phyloP scores from a whole-genome alignment of 2,113 vertebrate species.

The Colius striatus region DNA sequence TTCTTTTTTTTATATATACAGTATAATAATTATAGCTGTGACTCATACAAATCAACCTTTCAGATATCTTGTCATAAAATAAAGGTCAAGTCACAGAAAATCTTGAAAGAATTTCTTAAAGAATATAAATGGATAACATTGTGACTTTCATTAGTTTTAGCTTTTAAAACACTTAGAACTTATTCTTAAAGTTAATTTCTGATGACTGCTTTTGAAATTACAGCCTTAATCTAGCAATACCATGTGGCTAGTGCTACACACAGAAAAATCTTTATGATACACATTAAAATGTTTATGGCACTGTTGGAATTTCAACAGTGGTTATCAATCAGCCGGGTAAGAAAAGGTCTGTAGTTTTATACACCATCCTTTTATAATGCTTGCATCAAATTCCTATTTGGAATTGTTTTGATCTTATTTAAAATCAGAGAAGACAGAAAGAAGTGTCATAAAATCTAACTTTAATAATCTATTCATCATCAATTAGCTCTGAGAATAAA shows the following conservation, averaged over 20 bases:
- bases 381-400: constrained; percentile 23
- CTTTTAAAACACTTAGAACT: constrained; percentile 56
- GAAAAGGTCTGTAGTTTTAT: constrained; percentile 34
- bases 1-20: background rate
- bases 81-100: constrained; percentile 73
- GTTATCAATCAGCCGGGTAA: constrained; percentile 57
- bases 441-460: background rate
- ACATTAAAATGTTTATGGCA: constrained; percentile 55
- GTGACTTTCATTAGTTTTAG: constrained; percentile 60
- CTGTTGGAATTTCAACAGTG: constrained; percentile 30
- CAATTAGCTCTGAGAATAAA: constrained; percentile 69
- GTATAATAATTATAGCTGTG: constrained; percentile 72
- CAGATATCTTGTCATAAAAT: constrained; percentile 72
- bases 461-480: constrained; percentile 58
- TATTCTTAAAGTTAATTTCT: constrained; percentile 66
- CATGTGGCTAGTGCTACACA: background rate
- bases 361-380: constrained; percentile 25
- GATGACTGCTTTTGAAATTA: constrained; percentile 46
- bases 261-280: constrained; percentile 39
- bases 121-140: constrained; percentile 51
- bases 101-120: constrained; percentile 61
- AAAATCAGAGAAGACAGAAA: constrained; percentile 34
- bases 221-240: constrained; percentile 28
- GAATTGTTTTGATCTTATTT: constrained; percentile 1
- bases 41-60: constrained; percentile 77